These are phyloP conservation scores for Venusia cambrica DNA, from an alignment of 2,888 invertebrate species.

Conservation along the genomic window DNA sequence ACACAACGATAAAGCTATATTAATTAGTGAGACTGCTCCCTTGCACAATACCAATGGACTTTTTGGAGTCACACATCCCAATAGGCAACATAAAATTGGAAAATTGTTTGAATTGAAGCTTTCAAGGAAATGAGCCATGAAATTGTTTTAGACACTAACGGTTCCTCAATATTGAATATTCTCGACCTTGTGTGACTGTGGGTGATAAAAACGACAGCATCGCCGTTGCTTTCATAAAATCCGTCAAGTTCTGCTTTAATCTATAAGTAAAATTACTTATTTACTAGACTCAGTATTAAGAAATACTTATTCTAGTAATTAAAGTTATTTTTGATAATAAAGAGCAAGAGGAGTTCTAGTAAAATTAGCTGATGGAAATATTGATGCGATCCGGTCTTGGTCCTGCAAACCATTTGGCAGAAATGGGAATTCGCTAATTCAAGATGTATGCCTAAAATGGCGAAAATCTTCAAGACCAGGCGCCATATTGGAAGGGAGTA, in stretches of 20 bases:
- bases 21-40: constrained; percentile 22
- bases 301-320: constrained; percentile 57
- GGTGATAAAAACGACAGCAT: constrained; percentile 87
- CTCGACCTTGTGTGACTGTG: constrained; percentile 54
- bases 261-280: too few species aligned
- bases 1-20: constrained; percentile 16
- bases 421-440: too few species aligned
- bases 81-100: constrained; percentile 10
- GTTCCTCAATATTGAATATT: constrained; percentile 39
- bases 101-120: constrained; percentile 37
- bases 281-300: too few species aligned
- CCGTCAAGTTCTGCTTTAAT: constrained; percentile 36
- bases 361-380: constrained; percentile 38
- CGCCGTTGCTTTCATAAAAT: constrained; percentile 85
- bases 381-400: too few species aligned
- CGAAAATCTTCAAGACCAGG: too few species aligned
- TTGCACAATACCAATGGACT: constrained; percentile 27
- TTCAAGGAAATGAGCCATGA: constrained; percentile 52
- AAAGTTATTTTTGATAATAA: constrained; percentile 60
- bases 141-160: constrained; percentile 35
- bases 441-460: too few species aligned
- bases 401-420: too few species aligned
- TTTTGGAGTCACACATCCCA: constrained; percentile 24
- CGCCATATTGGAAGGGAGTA: too few species aligned
- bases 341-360: constrained; percentile 52